Percentiles rank a stretch among this genome's conserved stretches.
Evolutionary conservation across 2,797 vertebrate genomes (phyloP).

Genomic region (Lophius americanus): DNA sequence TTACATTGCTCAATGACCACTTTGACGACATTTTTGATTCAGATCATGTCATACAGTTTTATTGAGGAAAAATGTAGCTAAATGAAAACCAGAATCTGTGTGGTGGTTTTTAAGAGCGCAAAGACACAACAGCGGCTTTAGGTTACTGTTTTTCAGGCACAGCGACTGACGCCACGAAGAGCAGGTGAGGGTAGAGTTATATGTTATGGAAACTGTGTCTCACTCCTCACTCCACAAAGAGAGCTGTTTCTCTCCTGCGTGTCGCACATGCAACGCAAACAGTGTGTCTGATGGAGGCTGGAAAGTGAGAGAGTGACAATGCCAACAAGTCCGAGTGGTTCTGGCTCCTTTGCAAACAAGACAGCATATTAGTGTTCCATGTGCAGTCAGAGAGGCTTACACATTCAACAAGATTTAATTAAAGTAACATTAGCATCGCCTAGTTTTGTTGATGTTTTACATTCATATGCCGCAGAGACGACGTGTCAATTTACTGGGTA

Average conservation of each 20-base stretch:
- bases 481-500: conserved; percentile 7
- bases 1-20: too few species aligned
- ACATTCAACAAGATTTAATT: neutral
- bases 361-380: conserved; percentile 35
- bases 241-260: conserved; percentile 38
- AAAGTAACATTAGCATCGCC: neutral
- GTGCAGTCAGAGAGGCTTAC: conserved; percentile 32
- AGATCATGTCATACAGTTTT: conserved; percentile 5
- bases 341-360: conserved; percentile 34
- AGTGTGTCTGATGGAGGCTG: conserved; percentile 42
- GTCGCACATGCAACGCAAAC: conserved; percentile 54
- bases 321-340: conserved; percentile 32
- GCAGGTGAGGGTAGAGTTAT: conserved; percentile 49
- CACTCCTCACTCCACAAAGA: conserved; percentile 60
- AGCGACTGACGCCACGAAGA: conserved; percentile 42
- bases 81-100: conserved; percentile 9
- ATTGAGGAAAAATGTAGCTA: neutral
- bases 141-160: conserved; percentile 21
- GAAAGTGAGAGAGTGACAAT: conserved; percentile 55
- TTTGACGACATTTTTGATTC: neutral
- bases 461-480: conserved; percentile 2
- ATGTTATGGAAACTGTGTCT: conserved; percentile 71
- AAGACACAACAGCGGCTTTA: conserved; percentile 13
- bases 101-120: conserved; percentile 3
- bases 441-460: conserved; percentile 25